phyloP scores from a whole-genome alignment of 1,140 invertebrate genomes.

The Procambarus virginalis region DNA sequence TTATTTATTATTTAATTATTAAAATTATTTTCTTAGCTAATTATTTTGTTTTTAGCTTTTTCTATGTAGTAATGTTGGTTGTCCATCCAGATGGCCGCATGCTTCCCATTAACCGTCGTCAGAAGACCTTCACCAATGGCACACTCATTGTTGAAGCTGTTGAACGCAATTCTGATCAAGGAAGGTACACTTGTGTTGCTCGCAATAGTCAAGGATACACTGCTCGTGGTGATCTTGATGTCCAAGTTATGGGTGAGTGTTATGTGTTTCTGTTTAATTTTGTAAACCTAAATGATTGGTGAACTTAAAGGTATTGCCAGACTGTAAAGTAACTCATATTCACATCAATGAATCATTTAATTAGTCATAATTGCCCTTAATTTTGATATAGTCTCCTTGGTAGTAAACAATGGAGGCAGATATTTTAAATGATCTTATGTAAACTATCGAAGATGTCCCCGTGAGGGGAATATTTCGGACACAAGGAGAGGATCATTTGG shows the following conservation, averaged over 20 bases:
- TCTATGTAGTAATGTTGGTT: background rate
- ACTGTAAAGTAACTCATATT: background rate
- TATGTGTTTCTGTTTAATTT: background rate
- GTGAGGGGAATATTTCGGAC: too few species aligned
- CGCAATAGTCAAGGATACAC: slow-evolving; percentile 92
- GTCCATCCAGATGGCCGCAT: slow-evolving; percentile 78
- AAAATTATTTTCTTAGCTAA: background rate
- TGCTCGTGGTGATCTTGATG: slow-evolving; percentile 88
- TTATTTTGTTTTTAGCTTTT: slow-evolving; percentile 4
- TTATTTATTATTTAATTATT: too few species aligned
- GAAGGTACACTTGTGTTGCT: slow-evolving; percentile 94
- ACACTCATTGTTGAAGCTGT: slow-evolving; percentile 95
- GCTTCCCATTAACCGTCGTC: slow-evolving; percentile 94
- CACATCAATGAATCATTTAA: background rate
- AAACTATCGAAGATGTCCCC: too few species aligned
- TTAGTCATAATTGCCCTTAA: background rate
- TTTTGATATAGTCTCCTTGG: too few species aligned
- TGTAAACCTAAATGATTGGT: background rate
- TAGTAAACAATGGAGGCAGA: too few species aligned
- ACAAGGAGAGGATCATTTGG: too few species aligned
- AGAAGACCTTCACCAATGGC: slow-evolving; percentile 94
- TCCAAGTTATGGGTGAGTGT: slow-evolving; percentile 95
- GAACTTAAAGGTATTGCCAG: background rate
- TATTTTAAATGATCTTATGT: too few species aligned
- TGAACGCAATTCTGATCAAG: slow-evolving; percentile 92